Conservation (phyloP, 2,797 vertebrate species). For the Avahi laniger region DNA sequence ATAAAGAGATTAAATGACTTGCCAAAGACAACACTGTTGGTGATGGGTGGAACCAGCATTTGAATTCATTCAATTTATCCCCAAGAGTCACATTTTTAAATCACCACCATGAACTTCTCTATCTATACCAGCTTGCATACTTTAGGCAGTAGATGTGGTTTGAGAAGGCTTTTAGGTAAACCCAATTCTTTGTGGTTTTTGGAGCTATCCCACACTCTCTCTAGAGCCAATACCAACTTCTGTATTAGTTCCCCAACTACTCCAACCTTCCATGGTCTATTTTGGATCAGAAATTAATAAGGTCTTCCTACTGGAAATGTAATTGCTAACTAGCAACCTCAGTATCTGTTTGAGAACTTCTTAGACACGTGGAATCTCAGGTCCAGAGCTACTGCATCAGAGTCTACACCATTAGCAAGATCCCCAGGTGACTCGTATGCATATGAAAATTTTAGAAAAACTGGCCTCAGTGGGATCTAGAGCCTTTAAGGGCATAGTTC, state of each 20-base stretch:
- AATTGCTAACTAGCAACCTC: slow-evolving; percentile 8
- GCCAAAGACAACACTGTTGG: background rate
- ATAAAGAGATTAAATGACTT: background rate
- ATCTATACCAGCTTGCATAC: background rate
- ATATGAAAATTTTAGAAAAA: background rate
- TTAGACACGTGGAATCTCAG: background rate
- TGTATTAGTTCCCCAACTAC: background rate
- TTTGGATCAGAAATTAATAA: slow-evolving; percentile 1
- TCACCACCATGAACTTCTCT: background rate
- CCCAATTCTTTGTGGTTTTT: background rate
- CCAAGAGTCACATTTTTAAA: background rate
- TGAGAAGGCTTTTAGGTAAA: background rate
- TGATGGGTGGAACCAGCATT: background rate
- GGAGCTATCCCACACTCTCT: background rate
- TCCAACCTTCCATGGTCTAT: background rate
- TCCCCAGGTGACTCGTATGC: background rate
- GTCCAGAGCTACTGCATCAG: background rate
- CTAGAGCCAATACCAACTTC: background rate
- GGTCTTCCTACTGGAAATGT: background rate
- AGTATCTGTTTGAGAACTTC: background rate
- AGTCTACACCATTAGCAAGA: background rate
- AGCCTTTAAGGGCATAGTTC: background rate
- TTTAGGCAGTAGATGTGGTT: background rate
- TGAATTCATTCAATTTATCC: background rate
- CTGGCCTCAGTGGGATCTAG: background rate